A percentile compares a stretch with the other conserved stretches of the same genome.
phyloP scores from a whole-genome alignment of 1,140 invertebrate species.

The Aporrectodea caliginosa region DNA sequence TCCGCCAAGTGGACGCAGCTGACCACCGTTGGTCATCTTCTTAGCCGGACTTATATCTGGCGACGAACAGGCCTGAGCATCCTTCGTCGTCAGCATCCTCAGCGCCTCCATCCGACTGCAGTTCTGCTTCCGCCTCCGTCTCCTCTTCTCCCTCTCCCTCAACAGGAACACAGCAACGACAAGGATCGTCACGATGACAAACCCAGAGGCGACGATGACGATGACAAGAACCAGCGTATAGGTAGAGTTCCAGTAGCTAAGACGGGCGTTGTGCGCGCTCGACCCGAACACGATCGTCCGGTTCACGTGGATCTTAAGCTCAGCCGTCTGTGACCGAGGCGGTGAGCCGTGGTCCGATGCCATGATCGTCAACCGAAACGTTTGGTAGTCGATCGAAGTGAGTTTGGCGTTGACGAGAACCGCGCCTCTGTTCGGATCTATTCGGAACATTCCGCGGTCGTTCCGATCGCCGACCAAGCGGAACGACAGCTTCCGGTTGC shows the following conservation, averaged over 20 bases:
- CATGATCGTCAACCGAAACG: conserved; percentile 8
- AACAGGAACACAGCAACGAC: neutral
- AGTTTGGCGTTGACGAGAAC: conserved; percentile 18
- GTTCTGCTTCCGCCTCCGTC: neutral
- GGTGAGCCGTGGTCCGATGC: conserved; percentile 24
- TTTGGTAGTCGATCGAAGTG: conserved; percentile 15
- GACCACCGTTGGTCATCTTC: neutral
- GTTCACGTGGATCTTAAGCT: conserved; percentile 21
- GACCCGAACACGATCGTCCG: neutral
- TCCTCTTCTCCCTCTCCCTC: neutral
- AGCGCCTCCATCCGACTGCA: neutral
- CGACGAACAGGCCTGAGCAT: neutral
- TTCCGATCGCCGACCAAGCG: neutral
- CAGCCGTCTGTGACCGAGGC: conserved; percentile 2
- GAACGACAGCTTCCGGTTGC: conserved; percentile 13
- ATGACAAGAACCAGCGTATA: conserved; percentile 16
- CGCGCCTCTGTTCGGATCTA: conserved; percentile 19
- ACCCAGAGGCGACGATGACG: neutral
- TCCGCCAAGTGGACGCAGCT: neutral
- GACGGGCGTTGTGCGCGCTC: neutral
- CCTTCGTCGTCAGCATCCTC: neutral
- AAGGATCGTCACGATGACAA: neutral
- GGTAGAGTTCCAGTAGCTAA: neutral
- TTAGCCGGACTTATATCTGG: neutral
- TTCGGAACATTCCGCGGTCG: conserved; percentile 15